phyloP scores from a whole-genome alignment of 2,797 vertebrate species.

The Eptatretus atami region DNA sequence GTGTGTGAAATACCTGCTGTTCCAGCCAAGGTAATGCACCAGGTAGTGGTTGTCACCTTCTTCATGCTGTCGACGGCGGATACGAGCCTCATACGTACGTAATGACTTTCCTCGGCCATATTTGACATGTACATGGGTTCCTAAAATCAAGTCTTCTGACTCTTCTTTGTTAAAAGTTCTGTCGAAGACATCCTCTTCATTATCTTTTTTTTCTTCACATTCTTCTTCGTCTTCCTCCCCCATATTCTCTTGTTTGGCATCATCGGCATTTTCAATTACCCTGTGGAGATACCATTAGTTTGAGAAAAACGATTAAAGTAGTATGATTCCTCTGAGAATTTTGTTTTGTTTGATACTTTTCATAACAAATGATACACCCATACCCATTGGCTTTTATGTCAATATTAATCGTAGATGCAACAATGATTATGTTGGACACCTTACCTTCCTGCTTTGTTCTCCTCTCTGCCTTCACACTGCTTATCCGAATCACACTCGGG shows the following conservation, averaged over 20 bases:
- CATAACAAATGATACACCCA: too few species aligned
- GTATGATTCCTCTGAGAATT: background rate
- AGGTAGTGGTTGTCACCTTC: conserved; percentile 46
- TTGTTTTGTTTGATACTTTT: background rate
- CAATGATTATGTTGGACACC: too few species aligned
- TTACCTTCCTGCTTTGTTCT: too few species aligned
- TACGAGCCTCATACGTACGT: conserved; percentile 45
- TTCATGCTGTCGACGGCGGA: conserved; percentile 45
- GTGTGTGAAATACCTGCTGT: conserved; percentile 31
- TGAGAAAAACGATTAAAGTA: conserved; percentile 5
- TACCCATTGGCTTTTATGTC: too few species aligned
- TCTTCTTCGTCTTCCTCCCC: conserved; percentile 11
- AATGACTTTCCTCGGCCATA: conserved; percentile 39
- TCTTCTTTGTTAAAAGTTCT: conserved; percentile 13
- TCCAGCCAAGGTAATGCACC: conserved; percentile 59
- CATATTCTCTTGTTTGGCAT: conserved; percentile 7
- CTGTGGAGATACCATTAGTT: conserved; percentile 1
- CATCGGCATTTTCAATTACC: conserved; percentile 6
- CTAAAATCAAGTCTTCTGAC: conserved; percentile 45
- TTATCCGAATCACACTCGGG: too few species aligned
- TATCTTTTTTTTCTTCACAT: conserved; percentile 15
- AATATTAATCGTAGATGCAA: too few species aligned
- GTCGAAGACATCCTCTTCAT: background rate
- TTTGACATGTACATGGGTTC: conserved; percentile 54
- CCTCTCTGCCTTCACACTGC: too few species aligned